Base-by-base conservation (phyloP, 1,140 invertebrate species). In the Contarinia nasturtii region DNA sequence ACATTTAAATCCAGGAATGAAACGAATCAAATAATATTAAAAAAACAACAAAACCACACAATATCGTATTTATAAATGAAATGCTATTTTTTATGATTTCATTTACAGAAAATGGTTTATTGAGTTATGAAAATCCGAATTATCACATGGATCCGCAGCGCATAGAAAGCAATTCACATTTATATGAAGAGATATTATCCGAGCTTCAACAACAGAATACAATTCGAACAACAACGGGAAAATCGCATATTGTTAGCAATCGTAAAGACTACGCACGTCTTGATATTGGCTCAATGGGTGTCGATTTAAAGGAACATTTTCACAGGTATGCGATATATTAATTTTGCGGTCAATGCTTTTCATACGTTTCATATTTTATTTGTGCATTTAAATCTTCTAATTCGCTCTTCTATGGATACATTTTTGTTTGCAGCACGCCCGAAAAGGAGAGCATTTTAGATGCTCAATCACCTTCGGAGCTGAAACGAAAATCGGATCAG, bases 111-210 rank as follows among this genome's bases (percentile, higher is more conserved):
- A 87, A 86, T 70, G 82, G 82, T 55, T 73, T 86, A 42, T 69
- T 86, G 53, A 86, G 83, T 53, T 87, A 86, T 67, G 82, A 86
- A 67, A 88, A 87, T 64, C 83, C 84, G 8, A 86, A 87, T 66
- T 88, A 87, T 63, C 81, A 85, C 55, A 67, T 86, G 63, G 79
- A 81, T 55, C 77, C 80, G 42, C 74, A 79, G 21, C 71, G 79
- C 40, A 50, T 50, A 20, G 45, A 50, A 44, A 38, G 45, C 17
- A 47, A 50, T 42, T 46, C 45, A 17, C 45, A 50, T 44, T 37
- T 50, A 38, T 50, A 47, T 36, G 49, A 50, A 33, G 49, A 50
- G 44, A 50, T 50, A 11, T 21, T 50, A 20, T 50, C 49, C 2
- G 49, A 50, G 37, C 37, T 46, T 20, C 22, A 67, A 64, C 50